Base-by-base conservation (phyloP, 2,888 invertebrate species). In the Artemia sinica region DNA sequence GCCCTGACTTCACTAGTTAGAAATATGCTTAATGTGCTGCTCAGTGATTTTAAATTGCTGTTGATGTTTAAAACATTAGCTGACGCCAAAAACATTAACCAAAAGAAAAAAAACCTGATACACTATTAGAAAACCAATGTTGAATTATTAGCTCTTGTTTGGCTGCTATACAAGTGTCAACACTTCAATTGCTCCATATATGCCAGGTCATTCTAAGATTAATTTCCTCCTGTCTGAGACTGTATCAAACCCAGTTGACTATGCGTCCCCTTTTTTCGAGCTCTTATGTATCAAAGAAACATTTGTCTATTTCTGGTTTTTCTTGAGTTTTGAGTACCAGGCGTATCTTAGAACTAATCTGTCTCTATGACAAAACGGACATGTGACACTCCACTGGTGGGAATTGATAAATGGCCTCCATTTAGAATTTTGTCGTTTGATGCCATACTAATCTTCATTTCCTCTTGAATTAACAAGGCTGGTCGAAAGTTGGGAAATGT, bases 341-440 rank as follows among this genome's bases (percentile, higher is more conserved):
- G 58, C 58, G 58, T 58, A n/a, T 58, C 58, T 14, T 58, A 58
- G 28, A 58, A 58, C 14, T 58, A 58, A 58, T 58, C 58, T 58
- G 58, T 58, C 58, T 58, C 58, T 18, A 58, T 58, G 58, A 58
- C 58, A 58, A 58, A 58, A 58, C 58, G 14, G 58, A 58, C 58
- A 58, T 58, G 58, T 58, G 58, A 58, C 58, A 58, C 18, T 58
- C 58, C 58, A 58, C 58, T 58, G n/a, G 58, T n/a, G 14, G 14
- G 14, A 58, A 58, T 58, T 58, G 58, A 58, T 58, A 9, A 58
- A 58, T 58, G 58, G 58, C 18, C 58, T 58, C 58, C 58, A 58
- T 58, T 58, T 58, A 58, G 18, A 58, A 18, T 58, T 18, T 58
- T 58, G 58, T 58, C 58, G 58, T 58, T 18, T 58, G 58, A 58